These are phyloP conservation scores for Euwallacea fornicatus DNA, from an alignment of 1,140 invertebrate species.

Conservation along the genomic window DNA sequence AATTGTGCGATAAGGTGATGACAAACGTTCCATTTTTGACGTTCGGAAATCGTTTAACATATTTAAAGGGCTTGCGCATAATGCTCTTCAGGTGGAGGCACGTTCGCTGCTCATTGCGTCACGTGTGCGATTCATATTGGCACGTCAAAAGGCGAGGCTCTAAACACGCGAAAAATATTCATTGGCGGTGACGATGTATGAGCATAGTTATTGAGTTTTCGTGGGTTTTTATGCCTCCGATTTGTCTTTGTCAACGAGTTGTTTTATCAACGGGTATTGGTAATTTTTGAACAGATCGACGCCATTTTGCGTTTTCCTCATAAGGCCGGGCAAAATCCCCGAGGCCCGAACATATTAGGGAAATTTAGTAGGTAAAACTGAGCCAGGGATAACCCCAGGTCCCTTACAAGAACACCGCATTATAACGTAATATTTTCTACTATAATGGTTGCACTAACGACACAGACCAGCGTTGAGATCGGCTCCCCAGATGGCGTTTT, in stretches of 20 bases:
- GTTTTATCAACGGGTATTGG: no score
- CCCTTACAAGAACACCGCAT: constrained; percentile 27
- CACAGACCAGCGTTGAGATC: constrained; percentile 15
- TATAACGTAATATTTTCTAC: constrained; percentile 25
- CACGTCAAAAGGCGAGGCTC: constrained; percentile 24
- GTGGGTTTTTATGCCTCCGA: constrained; percentile 15
- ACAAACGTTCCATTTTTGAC: constrained; percentile 8
- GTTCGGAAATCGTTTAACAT: constrained; percentile 39
- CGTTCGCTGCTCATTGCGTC: constrained; percentile 40
- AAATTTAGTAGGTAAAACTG: constrained; percentile 16
- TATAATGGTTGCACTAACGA: constrained; percentile 24
- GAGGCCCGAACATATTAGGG: background rate
- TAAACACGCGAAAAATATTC: constrained; percentile 33
- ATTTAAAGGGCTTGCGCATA: constrained; percentile 35
- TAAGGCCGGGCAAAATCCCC: no score
- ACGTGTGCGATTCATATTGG: constrained; percentile 39
- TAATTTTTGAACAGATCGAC: no score
- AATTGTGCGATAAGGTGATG: background rate
- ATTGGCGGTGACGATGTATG: constrained; percentile 25
- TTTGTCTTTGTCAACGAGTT: constrained; percentile 13
- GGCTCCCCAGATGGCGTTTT: constrained; percentile 13
- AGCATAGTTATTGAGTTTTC: constrained; percentile 26
- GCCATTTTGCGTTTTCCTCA: no score
- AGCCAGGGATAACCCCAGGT: constrained; percentile 17
- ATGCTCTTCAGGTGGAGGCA: constrained; percentile 29